Evolutionary conservation across 2,888 invertebrate genomes (phyloP).

Genomic region (Trissoscelio sp.): DNA sequence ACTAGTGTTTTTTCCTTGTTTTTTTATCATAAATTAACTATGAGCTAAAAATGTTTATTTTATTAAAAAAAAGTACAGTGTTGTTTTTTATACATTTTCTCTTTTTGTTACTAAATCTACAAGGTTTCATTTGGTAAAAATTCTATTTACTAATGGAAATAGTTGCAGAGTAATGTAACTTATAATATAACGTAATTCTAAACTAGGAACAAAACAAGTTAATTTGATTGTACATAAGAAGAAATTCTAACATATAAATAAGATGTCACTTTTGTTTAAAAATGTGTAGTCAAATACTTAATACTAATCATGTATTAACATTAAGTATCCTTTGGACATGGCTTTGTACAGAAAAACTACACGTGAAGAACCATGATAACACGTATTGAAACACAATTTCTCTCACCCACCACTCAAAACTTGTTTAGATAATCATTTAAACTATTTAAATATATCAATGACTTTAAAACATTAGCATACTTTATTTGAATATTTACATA

Average conservation of each 20-base stretch:
- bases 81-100: slow-evolving; percentile 19
- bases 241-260: slow-evolving; percentile 40
- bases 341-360: slow-evolving; percentile 40
- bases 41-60: slow-evolving; percentile 44
- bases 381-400: slow-evolving; percentile 33
- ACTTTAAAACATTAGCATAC: slow-evolving; percentile 47
- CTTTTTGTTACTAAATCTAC: slow-evolving; percentile 27
- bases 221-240: slow-evolving; percentile 47
- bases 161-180: slow-evolving; percentile 29
- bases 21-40: slow-evolving; percentile 42
- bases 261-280: slow-evolving; percentile 17
- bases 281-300: slow-evolving; percentile 43
- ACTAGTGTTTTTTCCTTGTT: slow-evolving; percentile 9
- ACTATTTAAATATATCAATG: slow-evolving; percentile 60
- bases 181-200: slow-evolving; percentile 44
- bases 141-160: slow-evolving; percentile 46
- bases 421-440: slow-evolving; percentile 29
- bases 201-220: slow-evolving; percentile 46
- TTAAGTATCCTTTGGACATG: slow-evolving; percentile 63
- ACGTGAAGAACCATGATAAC: slow-evolving; percentile 40
- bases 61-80: slow-evolving; percentile 37
- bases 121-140: slow-evolving; percentile 47
- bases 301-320: slow-evolving; percentile 53
- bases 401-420: slow-evolving; percentile 18
- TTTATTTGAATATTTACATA: slow-evolving; percentile 50